Percentiles rank a stretch among this genome's conserved stretches.
These are phyloP conservation scores for Diacarnus erythraeanus DNA, from an alignment of 37 sponge, comb jelly and placozoan species.

Conservation along the genomic window DNA sequence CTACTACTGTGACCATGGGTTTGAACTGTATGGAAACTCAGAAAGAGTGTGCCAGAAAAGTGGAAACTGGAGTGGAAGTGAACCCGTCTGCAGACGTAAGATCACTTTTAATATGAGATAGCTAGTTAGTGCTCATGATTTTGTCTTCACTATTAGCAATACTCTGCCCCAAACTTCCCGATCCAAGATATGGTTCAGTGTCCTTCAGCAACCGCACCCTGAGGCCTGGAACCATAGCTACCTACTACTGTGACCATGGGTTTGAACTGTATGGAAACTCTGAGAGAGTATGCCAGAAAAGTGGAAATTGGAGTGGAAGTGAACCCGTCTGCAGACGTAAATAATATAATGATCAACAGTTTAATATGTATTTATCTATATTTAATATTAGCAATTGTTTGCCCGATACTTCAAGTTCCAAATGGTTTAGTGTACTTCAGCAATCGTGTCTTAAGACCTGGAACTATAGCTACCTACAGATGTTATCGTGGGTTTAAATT, in stretches of 20 bases:
- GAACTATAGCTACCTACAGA: slow-evolving; percentile 25
- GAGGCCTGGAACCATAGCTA: slow-evolving; percentile 12
- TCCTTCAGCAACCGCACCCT: background rate
- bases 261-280: slow-evolving; percentile 21
- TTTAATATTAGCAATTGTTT: background rate
- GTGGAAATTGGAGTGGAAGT: slow-evolving; percentile 45
- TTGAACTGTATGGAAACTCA: too few relatives aligned
- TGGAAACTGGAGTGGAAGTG: too few relatives aligned
- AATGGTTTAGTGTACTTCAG: slow-evolving; percentile 3
- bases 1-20: too few relatives aligned
- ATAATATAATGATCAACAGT: background rate
- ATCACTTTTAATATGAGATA: too few relatives aligned
- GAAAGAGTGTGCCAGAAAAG: too few relatives aligned
- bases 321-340: slow-evolving; percentile 54
- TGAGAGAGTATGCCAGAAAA: slow-evolving; percentile 18
- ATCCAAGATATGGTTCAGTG: slow-evolving; percentile 7
- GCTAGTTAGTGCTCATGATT: too few relatives aligned
- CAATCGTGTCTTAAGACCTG: too few relatives aligned
- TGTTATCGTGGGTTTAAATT: slow-evolving; percentile 25
- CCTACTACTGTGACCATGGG: slow-evolving; percentile 42
- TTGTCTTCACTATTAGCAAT: too few relatives aligned
- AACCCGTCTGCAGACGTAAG: too few relatives aligned
- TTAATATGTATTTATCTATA: background rate
- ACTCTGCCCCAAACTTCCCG: background rate
- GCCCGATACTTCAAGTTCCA: background rate